Evolutionary conservation across 2,888 invertebrate species (phyloP).

Genomic region (Tinea trinotella): DNA sequence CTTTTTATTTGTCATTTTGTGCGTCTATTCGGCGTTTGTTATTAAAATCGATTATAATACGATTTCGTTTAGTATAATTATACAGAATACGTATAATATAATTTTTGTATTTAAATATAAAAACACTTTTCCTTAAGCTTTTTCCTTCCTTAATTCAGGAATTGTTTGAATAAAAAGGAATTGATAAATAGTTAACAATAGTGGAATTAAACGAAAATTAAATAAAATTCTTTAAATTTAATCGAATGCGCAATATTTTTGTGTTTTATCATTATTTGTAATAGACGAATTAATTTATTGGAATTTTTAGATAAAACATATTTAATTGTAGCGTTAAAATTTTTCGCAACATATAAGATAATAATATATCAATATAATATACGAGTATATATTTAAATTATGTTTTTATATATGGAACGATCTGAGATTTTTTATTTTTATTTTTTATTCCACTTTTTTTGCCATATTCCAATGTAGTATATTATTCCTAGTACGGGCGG

Average conservation of each 20-base stretch:
- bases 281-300: neutral
- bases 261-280: neutral
- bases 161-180: conserved; percentile 15
- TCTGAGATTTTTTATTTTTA: neutral
- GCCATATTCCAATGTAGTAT: no score
- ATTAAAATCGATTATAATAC: neutral
- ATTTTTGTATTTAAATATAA: conserved; percentile 4
- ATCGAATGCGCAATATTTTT: conserved; percentile 9
- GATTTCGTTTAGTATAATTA: neutral
- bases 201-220: neutral
- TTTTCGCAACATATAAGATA: neutral
- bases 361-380: neutral
- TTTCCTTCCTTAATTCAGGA: conserved; percentile 5
- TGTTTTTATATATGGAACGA: neutral
- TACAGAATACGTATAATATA: neutral
- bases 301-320: conserved; percentile 6
- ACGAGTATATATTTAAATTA: no score
- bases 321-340: no score
- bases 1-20: no score
- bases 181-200: neutral
- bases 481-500: no score
- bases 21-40: neutral
- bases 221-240: neutral
- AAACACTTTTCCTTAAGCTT: neutral
- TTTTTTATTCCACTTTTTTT: no score